Evolutionary conservation across 1,140 invertebrate species (phyloP).

Genomic region (Phortica variegata): DNA sequence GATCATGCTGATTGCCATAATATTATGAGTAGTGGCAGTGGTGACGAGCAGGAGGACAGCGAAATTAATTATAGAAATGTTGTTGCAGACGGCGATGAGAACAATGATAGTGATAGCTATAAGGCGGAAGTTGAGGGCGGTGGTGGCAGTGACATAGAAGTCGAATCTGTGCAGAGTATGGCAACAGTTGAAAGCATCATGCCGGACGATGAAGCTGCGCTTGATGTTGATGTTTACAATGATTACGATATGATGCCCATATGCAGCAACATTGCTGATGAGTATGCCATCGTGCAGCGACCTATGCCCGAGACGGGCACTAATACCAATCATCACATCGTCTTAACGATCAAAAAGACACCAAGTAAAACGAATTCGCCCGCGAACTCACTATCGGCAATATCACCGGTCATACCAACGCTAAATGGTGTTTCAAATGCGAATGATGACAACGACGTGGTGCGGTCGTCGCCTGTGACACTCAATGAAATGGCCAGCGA

Average conservation of each 20-base stretch:
- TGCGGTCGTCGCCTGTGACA: conserved; percentile 5
- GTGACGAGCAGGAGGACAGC: too few relatives aligned
- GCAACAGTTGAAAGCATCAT: too few relatives aligned
- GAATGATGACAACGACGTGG: neutral
- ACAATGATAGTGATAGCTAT: neutral
- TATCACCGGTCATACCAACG: conserved; percentile 27
- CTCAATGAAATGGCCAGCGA: neutral
- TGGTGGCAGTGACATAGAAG: too few relatives aligned
- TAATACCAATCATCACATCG: conserved; percentile 32
- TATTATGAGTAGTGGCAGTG: conserved; percentile 11
- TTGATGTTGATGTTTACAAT: too few relatives aligned
- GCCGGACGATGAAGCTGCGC: too few relatives aligned
- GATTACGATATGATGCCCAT: too few relatives aligned
- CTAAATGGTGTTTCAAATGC: neutral
- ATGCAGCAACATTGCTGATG: too few relatives aligned
- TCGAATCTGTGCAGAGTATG: too few relatives aligned
- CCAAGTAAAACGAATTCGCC: conserved; percentile 47
- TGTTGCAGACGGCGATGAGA: conserved; percentile 4
- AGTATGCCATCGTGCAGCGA: conserved; percentile 37
- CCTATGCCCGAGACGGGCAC: conserved; percentile 7
- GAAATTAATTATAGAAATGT: too few relatives aligned
- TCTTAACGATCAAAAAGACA: conserved; percentile 51
- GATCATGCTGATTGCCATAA: conserved; percentile 12
- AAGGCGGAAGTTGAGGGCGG: too few relatives aligned
- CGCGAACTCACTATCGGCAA: conserved; percentile 20